Conservation (phyloP, 2,113 vertebrate species). For the Saccopteryx bilineata region DNA sequence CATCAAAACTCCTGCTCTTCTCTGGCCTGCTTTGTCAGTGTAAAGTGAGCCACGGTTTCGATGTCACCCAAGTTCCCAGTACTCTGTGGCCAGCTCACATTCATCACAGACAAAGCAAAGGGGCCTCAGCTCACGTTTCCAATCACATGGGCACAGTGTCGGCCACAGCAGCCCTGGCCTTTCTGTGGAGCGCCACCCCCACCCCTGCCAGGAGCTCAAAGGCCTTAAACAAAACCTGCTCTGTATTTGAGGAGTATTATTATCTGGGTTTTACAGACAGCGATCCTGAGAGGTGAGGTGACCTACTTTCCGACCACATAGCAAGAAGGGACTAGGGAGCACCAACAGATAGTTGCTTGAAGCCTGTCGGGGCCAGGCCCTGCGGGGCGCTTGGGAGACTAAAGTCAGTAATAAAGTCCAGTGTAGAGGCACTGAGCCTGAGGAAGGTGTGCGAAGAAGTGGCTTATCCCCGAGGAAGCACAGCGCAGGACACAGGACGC, state of each 20-base stretch:
- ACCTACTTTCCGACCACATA: slow-evolving; percentile 61
- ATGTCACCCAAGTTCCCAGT: fast-evolving
- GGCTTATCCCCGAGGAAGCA: neutral
- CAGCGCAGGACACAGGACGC: neutral
- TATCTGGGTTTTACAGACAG: slow-evolving; percentile 9
- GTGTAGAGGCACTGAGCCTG: neutral
- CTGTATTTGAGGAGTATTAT: neutral
- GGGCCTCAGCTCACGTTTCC: neutral
- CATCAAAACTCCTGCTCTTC: neutral
- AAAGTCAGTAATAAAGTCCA: neutral
- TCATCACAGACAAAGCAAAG: neutral
- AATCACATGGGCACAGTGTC: neutral
- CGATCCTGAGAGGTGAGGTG: neutral
- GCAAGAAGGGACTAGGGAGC: neutral
- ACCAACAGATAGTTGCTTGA: neutral
- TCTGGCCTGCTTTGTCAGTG: neutral
- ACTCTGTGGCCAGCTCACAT: fast-evolving
- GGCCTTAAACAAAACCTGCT: slow-evolving; percentile 35
- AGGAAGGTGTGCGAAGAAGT: neutral
- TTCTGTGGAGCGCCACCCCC: neutral
- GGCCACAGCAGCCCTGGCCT: neutral
- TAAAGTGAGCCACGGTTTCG: slow-evolving; percentile 30
- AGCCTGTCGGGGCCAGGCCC: neutral
- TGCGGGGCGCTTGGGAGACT: neutral
- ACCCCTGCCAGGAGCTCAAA: neutral